Evolutionary conservation across 2,888 invertebrate genomes (phyloP).

Genomic region (Ctenicera cuprea): DNA sequence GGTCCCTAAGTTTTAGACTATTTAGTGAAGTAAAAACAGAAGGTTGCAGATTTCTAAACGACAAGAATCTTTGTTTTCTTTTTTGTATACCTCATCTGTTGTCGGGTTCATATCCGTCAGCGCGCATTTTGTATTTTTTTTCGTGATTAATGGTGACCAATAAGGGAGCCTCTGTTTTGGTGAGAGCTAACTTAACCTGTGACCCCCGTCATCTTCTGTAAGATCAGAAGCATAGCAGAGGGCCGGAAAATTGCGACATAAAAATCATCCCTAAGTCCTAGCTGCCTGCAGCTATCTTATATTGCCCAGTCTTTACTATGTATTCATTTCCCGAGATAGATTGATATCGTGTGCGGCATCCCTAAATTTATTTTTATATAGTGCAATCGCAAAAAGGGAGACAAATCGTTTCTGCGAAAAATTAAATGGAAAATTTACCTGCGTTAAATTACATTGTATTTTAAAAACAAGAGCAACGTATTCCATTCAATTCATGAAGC

Average conservation of each 20-base stretch:
- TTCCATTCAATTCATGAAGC: too few species aligned
- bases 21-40: neutral
- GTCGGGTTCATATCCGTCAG: constrained; percentile 16
- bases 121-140: constrained; percentile 32
- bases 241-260: constrained; percentile 72
- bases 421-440: neutral
- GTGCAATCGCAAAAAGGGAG: constrained; percentile 21
- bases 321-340: constrained; percentile 67
- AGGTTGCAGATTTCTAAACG: constrained; percentile 9
- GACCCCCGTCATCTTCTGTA: constrained; percentile 70
- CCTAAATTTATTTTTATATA: constrained; percentile 36
- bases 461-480: too few species aligned
- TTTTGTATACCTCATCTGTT: neutral
- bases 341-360: constrained; percentile 63
- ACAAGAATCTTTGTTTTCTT: neutral
- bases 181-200: constrained; percentile 66
- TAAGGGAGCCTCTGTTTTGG: constrained; percentile 48
- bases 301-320: constrained; percentile 63
- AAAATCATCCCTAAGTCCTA: constrained; percentile 67
- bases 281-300: constrained; percentile 63
- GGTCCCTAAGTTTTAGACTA: neutral
- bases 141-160: constrained; percentile 45
- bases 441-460: neutral
- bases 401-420: neutral
- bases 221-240: constrained; percentile 67